Base-by-base conservation (phyloP, 2,113 vertebrate species). In the Microtus pennsylvanicus region DNA sequence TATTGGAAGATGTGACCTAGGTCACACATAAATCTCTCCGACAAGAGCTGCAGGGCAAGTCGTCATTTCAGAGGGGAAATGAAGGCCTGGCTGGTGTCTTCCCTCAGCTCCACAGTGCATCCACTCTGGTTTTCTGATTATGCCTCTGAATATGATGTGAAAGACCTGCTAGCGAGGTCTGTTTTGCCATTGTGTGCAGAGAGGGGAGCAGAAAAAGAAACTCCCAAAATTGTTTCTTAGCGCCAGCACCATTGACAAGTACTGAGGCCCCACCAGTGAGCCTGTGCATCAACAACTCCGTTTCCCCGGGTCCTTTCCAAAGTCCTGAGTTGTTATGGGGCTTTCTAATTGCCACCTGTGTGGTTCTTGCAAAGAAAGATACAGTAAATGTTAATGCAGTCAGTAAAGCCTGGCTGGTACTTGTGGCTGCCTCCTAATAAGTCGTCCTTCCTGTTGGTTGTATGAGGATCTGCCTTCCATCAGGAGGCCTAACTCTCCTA, bases 11-110 rank as follows among this genome's bases (percentile, higher is more conserved):
- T 98, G 94, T 98, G 98, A 99, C 99, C 99, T 97, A 98, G 99
- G 99, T 99, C 99, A 98, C 97, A 92, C 97, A 98, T 99, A 99
- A 99, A 99, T 99, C 99, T 99, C 98, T 98, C 98, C 65, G 98
- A 99, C 98, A 98, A 98, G 97, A 98, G 99, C 99, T 97, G 95
- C 98, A 98, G 98, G 98, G 98, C 98, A 98, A 98, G 98, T 98
- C 97, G 98, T 99, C 99, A 99, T 99, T 99, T 99, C 99, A 98
- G 98, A 96, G 99, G 94, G 98, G 98, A 99, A 98, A 99, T 99
- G 98, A 99, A 99, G 98, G 98, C 98, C 0, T 12, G 63, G 96
- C 97, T 70, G 58, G 94, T 91, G 96, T 96, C 98, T 98, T 98
- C 98, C 95, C 87, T 75, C 95, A 97, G 97, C 97, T 98, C 97